Evolutionary conservation across 2,888 invertebrate genomes (phyloP).

Genomic region (Thecophora atra): DNA sequence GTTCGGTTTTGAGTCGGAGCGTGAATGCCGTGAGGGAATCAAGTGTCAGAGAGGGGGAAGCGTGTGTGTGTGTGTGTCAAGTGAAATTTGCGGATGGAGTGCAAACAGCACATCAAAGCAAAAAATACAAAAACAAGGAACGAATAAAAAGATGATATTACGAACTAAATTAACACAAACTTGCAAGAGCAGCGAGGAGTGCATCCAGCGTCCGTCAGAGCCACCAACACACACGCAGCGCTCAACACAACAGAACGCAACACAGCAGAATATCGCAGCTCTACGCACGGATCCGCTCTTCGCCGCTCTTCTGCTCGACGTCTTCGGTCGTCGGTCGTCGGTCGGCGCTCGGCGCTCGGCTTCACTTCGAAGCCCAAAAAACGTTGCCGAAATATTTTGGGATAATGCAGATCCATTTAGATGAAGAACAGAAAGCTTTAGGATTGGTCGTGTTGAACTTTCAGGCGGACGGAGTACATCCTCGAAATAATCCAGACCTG

Average conservation of each 20-base stretch:
- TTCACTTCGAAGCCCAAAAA: constrained; percentile 44
- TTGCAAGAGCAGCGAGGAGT: constrained; percentile 45
- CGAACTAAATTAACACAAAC: constrained; percentile 43
- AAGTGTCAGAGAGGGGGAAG: constrained; percentile 18
- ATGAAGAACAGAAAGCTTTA: constrained; percentile 67
- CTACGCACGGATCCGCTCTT: constrained; percentile 40
- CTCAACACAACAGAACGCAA: constrained; percentile 43
- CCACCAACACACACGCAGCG: constrained; percentile 49
- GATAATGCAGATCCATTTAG: constrained; percentile 66
- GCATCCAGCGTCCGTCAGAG: constrained; percentile 39
- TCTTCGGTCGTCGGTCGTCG: constrained; percentile 38
- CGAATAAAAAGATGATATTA: constrained; percentile 41
- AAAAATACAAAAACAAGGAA: constrained; percentile 17
- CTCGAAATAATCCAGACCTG: constrained; percentile 10
- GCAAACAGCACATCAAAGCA: constrained; percentile 37
- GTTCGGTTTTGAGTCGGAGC: constrained; percentile 14
- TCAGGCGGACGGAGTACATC: constrained; percentile 25
- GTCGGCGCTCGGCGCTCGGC: constrained; percentile 37
- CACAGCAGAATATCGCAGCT: constrained; percentile 39
- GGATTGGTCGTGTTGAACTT: constrained; percentile 62
- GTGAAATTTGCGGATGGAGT: constrained; percentile 36
- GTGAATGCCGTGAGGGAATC: constrained; percentile 16
- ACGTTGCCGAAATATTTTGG: constrained; percentile 64
- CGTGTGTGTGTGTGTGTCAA: constrained; percentile 21
- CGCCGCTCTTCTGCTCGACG: constrained; percentile 33